These are phyloP conservation scores for Hypomecis atomaria DNA, from an alignment of 2,888 invertebrate genomes.

Conservation along the genomic window DNA sequence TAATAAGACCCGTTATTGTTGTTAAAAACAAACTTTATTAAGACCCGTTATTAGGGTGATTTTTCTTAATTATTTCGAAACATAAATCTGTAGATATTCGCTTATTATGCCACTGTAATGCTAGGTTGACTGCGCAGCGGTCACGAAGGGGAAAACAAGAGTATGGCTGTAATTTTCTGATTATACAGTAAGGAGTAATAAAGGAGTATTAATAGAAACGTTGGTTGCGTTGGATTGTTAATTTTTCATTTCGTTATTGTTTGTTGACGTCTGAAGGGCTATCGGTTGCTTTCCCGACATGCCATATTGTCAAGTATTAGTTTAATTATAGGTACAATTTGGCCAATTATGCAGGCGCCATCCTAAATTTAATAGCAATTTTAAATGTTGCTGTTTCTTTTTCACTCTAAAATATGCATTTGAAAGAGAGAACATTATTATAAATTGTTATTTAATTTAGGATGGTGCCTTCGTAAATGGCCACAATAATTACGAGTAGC, in stretches of 20 bases:
- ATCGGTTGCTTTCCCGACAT: too few species aligned
- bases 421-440: too few species aligned
- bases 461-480: too few species aligned
- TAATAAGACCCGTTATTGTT: constrained; percentile 39
- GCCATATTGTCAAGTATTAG: too few species aligned
- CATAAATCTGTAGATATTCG: constrained; percentile 75
- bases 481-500: too few species aligned
- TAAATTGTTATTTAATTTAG: too few species aligned
- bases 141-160: constrained; percentile 61
- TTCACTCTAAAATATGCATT: too few species aligned
- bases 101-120: constrained; percentile 73
- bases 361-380: too few species aligned
- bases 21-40: constrained; percentile 54
- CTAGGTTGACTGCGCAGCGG: constrained; percentile 62
- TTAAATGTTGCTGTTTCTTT: too few species aligned
- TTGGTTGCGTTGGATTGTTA: constrained; percentile 16
- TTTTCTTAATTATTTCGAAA: constrained; percentile 68
- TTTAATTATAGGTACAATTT: too few species aligned
- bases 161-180: constrained; percentile 57
- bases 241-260: neutral
- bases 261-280: too few species aligned
- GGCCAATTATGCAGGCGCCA: too few species aligned
- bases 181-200: constrained; percentile 56
- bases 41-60: constrained; percentile 58
- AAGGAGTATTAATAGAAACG: constrained; percentile 45